Base-by-base conservation (phyloP, 2,113 vertebrate genomes). In the human region DNA sequence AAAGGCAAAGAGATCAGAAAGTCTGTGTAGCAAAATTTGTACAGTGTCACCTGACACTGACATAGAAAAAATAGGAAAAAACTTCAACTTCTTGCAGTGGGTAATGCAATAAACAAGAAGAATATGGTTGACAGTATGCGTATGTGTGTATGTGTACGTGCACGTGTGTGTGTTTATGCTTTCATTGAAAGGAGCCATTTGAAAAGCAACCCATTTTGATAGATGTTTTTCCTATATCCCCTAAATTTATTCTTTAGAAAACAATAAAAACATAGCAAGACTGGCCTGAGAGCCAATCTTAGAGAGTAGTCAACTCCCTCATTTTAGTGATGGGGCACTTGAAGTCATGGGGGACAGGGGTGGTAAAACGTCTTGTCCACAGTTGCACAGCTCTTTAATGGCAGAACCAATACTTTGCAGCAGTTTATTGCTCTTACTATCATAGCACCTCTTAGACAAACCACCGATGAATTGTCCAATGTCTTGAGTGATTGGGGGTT, bases 1-100 rank as follows among this genome's bases (percentile, higher is more conserved):
- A 95, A 96, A 97, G 50, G 2, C 88, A 89, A 90, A 76, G 11
- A 73, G 18, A 90, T 82, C 43, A 96, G 84, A 91, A 90, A 96
- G 61, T 40, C 22, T 93, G 13, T 52, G 50, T 50, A 83, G 32
- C 38, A 92, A 82, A 92, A 89, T 76, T 20, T 93, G 17, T 70
- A 38, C 3, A 27, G 20, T 93, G 40, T 50, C 20, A 55, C 59
- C 59, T 96, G 48, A 80, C 57, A 83, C 35, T 45, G 38, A 79
- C 30, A 90, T 3, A 82, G 32, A 93, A 40, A 82, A 3, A 96
- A 81, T 6, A 89, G 30, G 17, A 64, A 96, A 84, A 32, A 64
- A 59, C 27, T 48, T 93, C 55, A 90, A 76, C 59, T 94, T 90
- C n/a, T 38, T 68, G 22, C 12, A 94, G 50, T 23, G 64, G 90